Evolutionary conservation across 1,140 invertebrate species (phyloP).

Genomic region (Drosophila oshimai): DNA sequence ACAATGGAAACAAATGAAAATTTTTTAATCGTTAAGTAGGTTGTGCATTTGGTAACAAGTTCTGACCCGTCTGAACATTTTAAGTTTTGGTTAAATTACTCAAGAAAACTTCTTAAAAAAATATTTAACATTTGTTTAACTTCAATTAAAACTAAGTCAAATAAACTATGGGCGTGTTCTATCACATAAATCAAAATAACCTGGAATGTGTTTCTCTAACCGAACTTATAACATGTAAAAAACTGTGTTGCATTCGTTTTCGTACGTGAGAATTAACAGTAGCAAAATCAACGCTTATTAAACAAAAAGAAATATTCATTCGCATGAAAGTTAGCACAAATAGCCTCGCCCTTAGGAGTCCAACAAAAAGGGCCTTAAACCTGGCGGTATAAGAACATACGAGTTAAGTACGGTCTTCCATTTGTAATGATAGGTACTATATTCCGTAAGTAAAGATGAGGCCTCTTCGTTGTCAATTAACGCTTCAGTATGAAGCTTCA

Average conservation of each 20-base stretch:
- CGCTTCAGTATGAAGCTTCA: neutral
- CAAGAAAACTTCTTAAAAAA: neutral
- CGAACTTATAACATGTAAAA: neutral
- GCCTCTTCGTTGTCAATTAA: constrained; percentile 20
- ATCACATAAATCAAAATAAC: neutral
- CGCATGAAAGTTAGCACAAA: too few species aligned
- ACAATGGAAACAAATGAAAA: neutral
- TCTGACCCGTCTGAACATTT: neutral
- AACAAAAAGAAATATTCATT: neutral
- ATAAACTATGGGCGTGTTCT: neutral
- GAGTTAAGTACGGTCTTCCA: constrained; percentile 41
- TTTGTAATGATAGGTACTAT: constrained; percentile 23
- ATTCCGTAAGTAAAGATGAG: constrained; percentile 8
- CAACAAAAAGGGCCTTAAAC: constrained; percentile 10
- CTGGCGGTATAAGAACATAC: constrained; percentile 16
- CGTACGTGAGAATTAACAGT: neutral
- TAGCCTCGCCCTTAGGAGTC: neutral
- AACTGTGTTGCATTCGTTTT: neutral
- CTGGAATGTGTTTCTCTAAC: constrained; percentile 4
- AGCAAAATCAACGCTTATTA: neutral
- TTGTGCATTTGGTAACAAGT: neutral
- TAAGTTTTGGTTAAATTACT: neutral
- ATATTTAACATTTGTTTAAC: constrained; percentile 4
- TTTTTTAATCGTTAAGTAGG: neutral
- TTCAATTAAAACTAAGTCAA: neutral